A percentile compares a stretch with the other conserved stretches of the same genome.
Evolutionary conservation across 2,797 vertebrate genomes (phyloP).

Genomic region (Halcyon leucocephala): DNA sequence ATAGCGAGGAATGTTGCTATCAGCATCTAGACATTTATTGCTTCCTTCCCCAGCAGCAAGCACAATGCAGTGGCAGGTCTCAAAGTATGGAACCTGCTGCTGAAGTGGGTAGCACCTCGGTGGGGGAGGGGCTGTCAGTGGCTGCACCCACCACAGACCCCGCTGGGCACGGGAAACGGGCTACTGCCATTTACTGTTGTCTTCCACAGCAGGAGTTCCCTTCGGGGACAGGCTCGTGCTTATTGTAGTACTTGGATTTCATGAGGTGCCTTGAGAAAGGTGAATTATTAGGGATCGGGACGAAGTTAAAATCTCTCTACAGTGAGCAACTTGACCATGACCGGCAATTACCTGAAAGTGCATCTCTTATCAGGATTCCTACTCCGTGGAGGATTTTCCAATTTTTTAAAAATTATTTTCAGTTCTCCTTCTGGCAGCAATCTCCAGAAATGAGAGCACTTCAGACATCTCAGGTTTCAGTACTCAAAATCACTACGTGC

Average conservation of each 20-base stretch:
- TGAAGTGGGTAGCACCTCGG: background rate
- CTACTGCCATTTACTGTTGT: slow-evolving; percentile 21
- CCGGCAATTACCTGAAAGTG: background rate
- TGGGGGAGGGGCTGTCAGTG: slow-evolving; percentile 18
- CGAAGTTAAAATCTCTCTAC: background rate
- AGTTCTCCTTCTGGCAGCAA: background rate
- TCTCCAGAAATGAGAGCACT: background rate
- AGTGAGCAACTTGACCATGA: background rate
- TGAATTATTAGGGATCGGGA: background rate
- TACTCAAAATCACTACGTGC: background rate
- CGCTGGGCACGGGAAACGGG: background rate
- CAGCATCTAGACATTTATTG: slow-evolving; percentile 52
- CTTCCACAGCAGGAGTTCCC: slow-evolving; percentile 46
- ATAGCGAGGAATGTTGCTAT: slow-evolving; percentile 19
- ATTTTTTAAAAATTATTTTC: background rate
- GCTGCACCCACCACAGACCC: background rate
- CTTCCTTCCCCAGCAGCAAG: slow-evolving; percentile 44
- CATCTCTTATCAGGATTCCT: background rate
- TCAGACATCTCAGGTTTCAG: background rate
- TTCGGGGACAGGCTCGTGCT: slow-evolving; percentile 1
- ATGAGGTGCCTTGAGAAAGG: background rate
- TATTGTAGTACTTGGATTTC: slow-evolving; percentile 5
- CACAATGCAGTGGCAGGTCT: background rate
- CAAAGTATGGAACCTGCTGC: background rate
- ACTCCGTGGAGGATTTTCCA: background rate